phyloP scores from a whole-genome alignment of 2,888 invertebrate species.

The Petrophora chlorosata region DNA sequence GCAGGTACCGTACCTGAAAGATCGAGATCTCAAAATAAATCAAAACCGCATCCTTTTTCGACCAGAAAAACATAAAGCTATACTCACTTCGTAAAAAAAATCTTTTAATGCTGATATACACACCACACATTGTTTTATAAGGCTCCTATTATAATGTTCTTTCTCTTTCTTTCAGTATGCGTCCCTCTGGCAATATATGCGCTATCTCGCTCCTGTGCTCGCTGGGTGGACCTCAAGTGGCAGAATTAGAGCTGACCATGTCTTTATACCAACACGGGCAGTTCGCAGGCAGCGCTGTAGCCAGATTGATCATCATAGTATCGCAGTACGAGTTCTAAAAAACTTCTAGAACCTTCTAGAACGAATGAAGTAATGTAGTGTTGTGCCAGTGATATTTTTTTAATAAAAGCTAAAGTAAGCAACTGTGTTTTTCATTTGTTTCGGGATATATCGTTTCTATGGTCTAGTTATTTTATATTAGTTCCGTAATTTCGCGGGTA shows the following conservation, averaged over 20 bases:
- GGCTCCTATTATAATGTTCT: background rate
- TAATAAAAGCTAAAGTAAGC: slow-evolving; percentile 15
- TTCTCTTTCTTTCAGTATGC: slow-evolving; percentile 63
- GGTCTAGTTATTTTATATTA: no score
- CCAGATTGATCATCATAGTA: slow-evolving; percentile 92
- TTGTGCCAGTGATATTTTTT: slow-evolving; percentile 22
- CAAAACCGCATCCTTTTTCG: no score
- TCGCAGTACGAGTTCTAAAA: slow-evolving; percentile 88
- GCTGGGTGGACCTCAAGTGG: slow-evolving; percentile 94
- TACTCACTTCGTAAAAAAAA: no score
- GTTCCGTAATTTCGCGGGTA: no score
- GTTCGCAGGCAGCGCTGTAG: slow-evolving; percentile 92
- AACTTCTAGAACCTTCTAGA: background rate
- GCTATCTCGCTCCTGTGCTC: slow-evolving; percentile 88
- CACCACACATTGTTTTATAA: no score
- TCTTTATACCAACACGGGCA: slow-evolving; percentile 88
- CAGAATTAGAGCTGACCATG: slow-evolving; percentile 95
- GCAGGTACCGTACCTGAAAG: no score
- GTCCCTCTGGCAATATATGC: slow-evolving; percentile 87
- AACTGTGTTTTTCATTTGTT: background rate
- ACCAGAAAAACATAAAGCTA: no score
- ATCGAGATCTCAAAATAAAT: no score
- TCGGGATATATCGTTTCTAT: no score
- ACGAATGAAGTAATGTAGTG: background rate
- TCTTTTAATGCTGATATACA: no score